Conservation (phyloP, 2,888 invertebrate species). For the Rhamphomyia laevipes region DNA sequence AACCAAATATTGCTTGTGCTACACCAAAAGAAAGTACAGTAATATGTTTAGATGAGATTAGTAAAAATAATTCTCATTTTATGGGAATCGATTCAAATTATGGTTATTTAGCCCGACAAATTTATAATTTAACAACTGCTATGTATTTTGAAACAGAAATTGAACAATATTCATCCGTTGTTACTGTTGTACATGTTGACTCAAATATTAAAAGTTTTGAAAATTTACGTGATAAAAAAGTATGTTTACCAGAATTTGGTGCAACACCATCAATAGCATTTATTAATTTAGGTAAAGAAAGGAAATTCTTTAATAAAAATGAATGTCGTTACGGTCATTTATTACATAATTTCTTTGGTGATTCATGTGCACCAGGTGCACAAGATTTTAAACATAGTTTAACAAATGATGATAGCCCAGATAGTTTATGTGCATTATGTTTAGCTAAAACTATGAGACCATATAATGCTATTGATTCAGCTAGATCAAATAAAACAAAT, state of each 20-base stretch:
- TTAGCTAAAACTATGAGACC: background rate
- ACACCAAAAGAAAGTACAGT: slow-evolving; percentile 37
- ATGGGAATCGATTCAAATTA: slow-evolving; percentile 50
- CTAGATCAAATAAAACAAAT: no score
- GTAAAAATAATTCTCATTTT: slow-evolving; percentile 43
- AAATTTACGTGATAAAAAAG: slow-evolving; percentile 43
- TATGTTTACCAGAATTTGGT: slow-evolving; percentile 56
- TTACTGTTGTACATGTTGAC: slow-evolving; percentile 42
- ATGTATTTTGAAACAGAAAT: slow-evolving; percentile 47
- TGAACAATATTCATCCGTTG: slow-evolving; percentile 39
- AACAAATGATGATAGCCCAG: slow-evolving; percentile 15
- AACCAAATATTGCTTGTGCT: slow-evolving; percentile 44
- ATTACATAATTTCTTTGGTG: slow-evolving; percentile 44
- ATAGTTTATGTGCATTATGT: slow-evolving; percentile 29
- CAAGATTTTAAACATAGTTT: slow-evolving; percentile 38
- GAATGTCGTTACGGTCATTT: slow-evolving; percentile 47
- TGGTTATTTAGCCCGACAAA: slow-evolving; percentile 46
- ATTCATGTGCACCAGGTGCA: slow-evolving; percentile 52
- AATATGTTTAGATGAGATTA: slow-evolving; percentile 45
- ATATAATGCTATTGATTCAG: no score
- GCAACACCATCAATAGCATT: slow-evolving; percentile 54
- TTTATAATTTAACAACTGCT: slow-evolving; percentile 42
- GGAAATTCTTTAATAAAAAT: slow-evolving; percentile 34
- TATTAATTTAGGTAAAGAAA: slow-evolving; percentile 42
- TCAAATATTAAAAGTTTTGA: slow-evolving; percentile 40